Evolutionary conservation across 2,888 invertebrate genomes (phyloP).

Genomic region (Pristionchus mayeri): DNA sequence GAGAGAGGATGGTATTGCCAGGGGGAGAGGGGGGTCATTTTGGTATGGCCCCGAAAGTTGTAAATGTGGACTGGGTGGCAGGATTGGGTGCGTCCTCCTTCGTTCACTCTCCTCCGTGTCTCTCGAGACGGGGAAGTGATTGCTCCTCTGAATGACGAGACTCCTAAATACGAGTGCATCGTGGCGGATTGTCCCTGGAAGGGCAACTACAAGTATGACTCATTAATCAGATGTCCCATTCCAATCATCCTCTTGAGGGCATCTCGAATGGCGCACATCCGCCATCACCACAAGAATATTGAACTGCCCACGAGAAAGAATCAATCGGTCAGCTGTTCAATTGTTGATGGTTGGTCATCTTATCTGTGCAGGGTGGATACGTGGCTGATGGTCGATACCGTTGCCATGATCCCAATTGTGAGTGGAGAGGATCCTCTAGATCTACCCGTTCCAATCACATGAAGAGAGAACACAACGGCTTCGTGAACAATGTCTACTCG

Average conservation of each 20-base stretch:
- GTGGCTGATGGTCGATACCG: slow-evolving; percentile 56
- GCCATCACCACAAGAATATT: slow-evolving; percentile 45
- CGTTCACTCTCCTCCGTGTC: slow-evolving; percentile 51
- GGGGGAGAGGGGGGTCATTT: too few species aligned
- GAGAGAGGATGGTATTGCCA: too few species aligned
- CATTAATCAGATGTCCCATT: neutral
- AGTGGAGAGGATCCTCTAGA: slow-evolving; percentile 62
- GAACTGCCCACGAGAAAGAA: slow-evolving; percentile 3
- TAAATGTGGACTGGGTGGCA: neutral
- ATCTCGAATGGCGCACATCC: slow-evolving; percentile 44
- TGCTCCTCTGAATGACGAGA: slow-evolving; percentile 44
- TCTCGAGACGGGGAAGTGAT: slow-evolving; percentile 55
- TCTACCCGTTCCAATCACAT: slow-evolving; percentile 62
- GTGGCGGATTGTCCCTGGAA: slow-evolving; percentile 62
- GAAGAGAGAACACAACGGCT: slow-evolving; percentile 58
- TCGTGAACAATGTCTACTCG: slow-evolving; percentile 52
- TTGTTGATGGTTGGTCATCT: neutral
- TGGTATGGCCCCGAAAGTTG: too few species aligned
- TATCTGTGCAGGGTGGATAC: slow-evolving; percentile 53
- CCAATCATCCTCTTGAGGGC: slow-evolving; percentile 3
- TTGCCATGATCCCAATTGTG: slow-evolving; percentile 61
- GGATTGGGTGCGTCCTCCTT: slow-evolving; percentile 48
- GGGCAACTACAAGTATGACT: slow-evolving; percentile 57
- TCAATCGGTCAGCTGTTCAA: neutral
- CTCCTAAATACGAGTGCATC: slow-evolving; percentile 55